Conservation (phyloP, 2,797 vertebrate species). For the Triplophysa yarkandensis region DNA sequence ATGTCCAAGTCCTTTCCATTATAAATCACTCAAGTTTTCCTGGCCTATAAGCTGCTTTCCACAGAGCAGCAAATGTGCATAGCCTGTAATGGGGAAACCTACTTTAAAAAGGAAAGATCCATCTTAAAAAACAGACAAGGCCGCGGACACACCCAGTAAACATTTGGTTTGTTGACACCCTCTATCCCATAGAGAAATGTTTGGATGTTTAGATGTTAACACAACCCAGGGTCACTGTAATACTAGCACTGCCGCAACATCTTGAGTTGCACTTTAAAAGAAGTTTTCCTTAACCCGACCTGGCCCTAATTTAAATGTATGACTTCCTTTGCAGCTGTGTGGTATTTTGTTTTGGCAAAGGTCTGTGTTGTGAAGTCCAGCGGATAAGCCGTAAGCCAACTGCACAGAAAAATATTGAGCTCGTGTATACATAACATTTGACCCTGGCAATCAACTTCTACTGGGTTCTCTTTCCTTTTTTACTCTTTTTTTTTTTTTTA, state of each 20-base stretch:
- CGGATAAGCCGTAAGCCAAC: slow-evolving; percentile 6
- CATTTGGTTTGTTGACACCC: background rate
- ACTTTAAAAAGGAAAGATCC: slow-evolving; percentile 4
- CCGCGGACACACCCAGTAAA: background rate
- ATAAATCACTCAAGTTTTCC: slow-evolving; percentile 11
- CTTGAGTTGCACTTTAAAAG: background rate
- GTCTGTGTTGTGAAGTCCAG: slow-evolving; percentile 2
- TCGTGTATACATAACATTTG: slow-evolving; percentile 12
- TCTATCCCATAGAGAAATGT: background rate
- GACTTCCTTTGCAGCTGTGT: slow-evolving; percentile 11
- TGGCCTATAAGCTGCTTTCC: slow-evolving; percentile 3
- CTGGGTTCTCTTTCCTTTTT: background rate
- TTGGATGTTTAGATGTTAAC: background rate
- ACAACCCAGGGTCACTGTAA: background rate
- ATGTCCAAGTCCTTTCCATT: slow-evolving; percentile 29
- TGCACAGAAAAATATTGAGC: background rate
- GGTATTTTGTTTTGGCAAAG: slow-evolving; percentile 19
- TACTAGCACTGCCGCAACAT: slow-evolving; percentile 22
- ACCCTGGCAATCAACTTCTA: background rate
- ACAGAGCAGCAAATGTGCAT: background rate
- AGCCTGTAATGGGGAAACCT: background rate
- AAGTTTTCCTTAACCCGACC: background rate
- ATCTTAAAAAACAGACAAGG: background rate
- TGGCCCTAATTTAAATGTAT: background rate
- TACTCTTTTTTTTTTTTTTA: background rate